Evolutionary conservation across 2,113 vertebrate species (phyloP), one percentile per base, ranked within the genome.

Genomic region (Hystrix brachyura): DNA sequence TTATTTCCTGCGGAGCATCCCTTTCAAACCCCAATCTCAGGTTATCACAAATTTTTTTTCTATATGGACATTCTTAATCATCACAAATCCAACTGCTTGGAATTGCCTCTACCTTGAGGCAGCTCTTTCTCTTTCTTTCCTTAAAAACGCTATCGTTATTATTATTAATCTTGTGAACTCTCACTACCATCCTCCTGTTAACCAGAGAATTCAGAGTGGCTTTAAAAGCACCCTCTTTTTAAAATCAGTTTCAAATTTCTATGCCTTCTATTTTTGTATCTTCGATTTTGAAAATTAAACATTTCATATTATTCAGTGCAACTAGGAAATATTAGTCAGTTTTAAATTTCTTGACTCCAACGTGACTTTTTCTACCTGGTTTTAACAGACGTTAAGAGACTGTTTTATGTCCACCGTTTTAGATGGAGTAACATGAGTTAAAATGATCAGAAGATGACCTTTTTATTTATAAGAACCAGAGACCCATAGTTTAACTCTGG

Each of bases 401-500:
- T 27, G 38, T 90, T 67, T 78, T 46, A 51, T 86, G 11, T n/a
- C 72, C 6, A 55, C 15, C 32, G 59, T 89, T 43, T 91, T 87
- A 32, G 17, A 89, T 60, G 55, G 60, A 65, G 48, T 43, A 82
- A 43, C 59, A 71, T 27, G 53, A 98, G 51, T 90, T 95, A 81
- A 74, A 87, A 72, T 10, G 1, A 78, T 62, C 23, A 79, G 46
- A 80, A 60, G 62, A 80, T 78, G 65, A 81, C 48, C 19, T 87
- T 94, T 90, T 60, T 12, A 18, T 0, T 87, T 64, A 29, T 27
- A 79, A 88, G 74, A 93, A 95, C 80, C 64, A 92, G 62, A 51
- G 74, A 51, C n/a, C 55, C 55, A 76, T 87, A 84, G 48, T 60
- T 97, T 57, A 69, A 82, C 96, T 98, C 94, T 90, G 96, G 92